A percentile compares a stretch with the other conserved stretches of the same genome.
Evolutionary conservation across 1,140 invertebrate species (phyloP).

Genomic region (Goniozus legneri): DNA sequence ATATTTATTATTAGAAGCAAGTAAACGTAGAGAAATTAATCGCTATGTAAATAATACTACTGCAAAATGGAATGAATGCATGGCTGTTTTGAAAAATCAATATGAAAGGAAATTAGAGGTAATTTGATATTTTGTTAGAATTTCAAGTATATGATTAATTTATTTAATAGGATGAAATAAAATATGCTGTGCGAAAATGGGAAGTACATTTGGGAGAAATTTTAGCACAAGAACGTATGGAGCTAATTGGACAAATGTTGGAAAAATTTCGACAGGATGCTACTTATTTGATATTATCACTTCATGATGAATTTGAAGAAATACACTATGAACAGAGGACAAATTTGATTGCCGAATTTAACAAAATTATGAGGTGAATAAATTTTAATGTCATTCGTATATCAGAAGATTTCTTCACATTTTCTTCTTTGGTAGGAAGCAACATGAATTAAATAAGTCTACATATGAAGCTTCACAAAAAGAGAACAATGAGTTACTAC

Average conservation of each 20-base stretch:
- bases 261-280: slow-evolving; percentile 38
- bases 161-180: neutral
- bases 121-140: slow-evolving; percentile 3
- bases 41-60: slow-evolving; percentile 16
- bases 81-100: slow-evolving; percentile 24
- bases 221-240: slow-evolving; percentile 31
- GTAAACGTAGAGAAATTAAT: slow-evolving; percentile 26
- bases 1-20: slow-evolving; percentile 28
- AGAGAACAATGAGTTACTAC: slow-evolving; percentile 28
- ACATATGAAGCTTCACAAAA: slow-evolving; percentile 18
- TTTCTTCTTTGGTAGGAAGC: slow-evolving; percentile 14
- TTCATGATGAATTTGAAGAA: slow-evolving; percentile 36
- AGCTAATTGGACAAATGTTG: slow-evolving; percentile 32
- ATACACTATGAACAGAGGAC: slow-evolving; percentile 25
- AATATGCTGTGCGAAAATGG: no score
- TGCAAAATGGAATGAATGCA: slow-evolving; percentile 22
- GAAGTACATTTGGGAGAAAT: slow-evolving; percentile 9
- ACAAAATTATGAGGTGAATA: slow-evolving; percentile 36
- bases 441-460: no score
- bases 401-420: neutral
- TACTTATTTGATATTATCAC: slow-evolving; percentile 17
- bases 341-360: slow-evolving; percentile 42
- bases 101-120: slow-evolving; percentile 32
- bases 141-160: neutral
- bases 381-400: neutral